Base-by-base conservation (phyloP, 2,113 vertebrate species). In the Accipiter cooperii region DNA sequence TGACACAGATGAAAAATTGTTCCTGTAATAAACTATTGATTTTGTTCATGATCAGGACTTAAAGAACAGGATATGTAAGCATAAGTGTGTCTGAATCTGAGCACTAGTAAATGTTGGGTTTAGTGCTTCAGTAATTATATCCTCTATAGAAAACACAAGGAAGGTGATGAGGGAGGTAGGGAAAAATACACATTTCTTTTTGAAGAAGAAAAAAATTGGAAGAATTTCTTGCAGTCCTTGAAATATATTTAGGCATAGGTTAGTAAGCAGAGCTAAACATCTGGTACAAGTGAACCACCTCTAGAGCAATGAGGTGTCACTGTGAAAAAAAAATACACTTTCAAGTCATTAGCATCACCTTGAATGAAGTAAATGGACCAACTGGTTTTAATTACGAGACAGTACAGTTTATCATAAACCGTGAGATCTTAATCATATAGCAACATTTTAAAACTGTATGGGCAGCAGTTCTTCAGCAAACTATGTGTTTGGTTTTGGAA, bases 1-100 rank as follows among this genome's bases (percentile, higher is more conserved):
- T 95, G 96, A 92, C 83, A 97, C n/a, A 63, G 82, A 84, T 87
- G 89, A 98, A 60, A 96, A 96, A 96, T 94, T 93, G 54, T 95
- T 98, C 93, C 94, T 97, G 95, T 74, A 97, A 97, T 97, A 96
- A 96, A 96, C 34, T 97, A 96, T 97, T 95, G 96, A 97, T 97
- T 96, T 96, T 64, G 60, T 18, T 61, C 88, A 75, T 47, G 44
- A 89, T 82, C 77, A 73, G 47, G 58, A 54, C 51, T 58, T 88
- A 77, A 94, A 94, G 75, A 96, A 90, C 51, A 94, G 89, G 94
- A 86, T 84, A 91, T 84, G 52, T 85, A 93, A 86, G 76, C 55
- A 84, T 79, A 90, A 90, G 28, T 63, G 95, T 21, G 38, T 70
- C 68, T 87, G 89, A 79, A 68, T 73, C 38, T 75, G 60, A 78